Evolutionary conservation across 2,797 vertebrate genomes (phyloP).

Genomic region (Heliangelus exortis): DNA sequence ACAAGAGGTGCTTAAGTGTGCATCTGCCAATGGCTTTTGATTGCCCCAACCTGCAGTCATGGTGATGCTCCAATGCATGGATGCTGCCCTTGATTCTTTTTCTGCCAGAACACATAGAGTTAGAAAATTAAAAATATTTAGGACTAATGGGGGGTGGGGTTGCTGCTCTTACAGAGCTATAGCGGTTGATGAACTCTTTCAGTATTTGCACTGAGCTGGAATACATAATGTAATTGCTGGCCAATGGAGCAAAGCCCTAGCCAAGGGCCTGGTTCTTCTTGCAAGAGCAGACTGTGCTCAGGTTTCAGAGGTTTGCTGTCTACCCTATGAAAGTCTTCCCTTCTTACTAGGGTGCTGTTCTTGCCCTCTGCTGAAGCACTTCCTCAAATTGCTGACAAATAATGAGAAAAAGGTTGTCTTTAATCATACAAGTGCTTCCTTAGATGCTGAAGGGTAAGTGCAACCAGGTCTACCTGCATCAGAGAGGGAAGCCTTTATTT

Average conservation of each 20-base stretch:
- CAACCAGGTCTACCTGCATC: background rate
- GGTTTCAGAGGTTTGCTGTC: background rate
- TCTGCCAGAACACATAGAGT: background rate
- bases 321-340: background rate
- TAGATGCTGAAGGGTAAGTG: background rate
- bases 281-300: background rate
- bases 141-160: background rate
- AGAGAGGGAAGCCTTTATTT: background rate
- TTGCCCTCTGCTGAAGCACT: background rate
- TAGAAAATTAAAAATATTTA: conserved; percentile 2
- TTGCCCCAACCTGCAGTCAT: background rate
- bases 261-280: background rate
- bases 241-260: background rate
- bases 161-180: background rate
- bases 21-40: background rate
- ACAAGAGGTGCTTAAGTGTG: background rate
- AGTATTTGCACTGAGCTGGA: background rate
- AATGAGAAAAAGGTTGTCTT: background rate
- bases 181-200: background rate
- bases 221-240: background rate
- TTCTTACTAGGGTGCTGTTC: background rate
- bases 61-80: background rate
- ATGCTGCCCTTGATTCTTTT: background rate
- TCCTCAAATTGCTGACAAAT: background rate
- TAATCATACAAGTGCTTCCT: background rate